Conservation (phyloP, 2,113 vertebrate species). For the Pteruthius melanotis region DNA sequence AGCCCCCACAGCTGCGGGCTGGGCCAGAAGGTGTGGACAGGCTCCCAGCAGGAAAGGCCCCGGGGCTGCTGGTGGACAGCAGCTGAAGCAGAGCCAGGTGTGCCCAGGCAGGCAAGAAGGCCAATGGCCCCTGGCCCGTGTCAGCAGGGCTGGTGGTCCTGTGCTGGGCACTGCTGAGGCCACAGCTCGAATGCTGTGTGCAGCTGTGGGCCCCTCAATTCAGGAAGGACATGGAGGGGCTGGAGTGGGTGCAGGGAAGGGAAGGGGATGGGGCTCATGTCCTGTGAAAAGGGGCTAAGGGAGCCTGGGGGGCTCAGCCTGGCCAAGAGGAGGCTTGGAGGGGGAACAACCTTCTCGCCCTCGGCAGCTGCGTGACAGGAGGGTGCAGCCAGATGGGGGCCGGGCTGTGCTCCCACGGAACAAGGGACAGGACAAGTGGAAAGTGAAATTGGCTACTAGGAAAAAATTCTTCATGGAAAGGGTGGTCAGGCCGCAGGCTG, state of each 20-base stretch:
- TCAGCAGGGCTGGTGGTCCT: neutral
- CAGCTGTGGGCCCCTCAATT: neutral
- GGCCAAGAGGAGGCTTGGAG: no score
- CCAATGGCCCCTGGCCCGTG: neutral
- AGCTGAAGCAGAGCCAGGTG: neutral
- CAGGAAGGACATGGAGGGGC: no score
- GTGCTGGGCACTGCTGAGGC: neutral
- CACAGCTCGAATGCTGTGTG: neutral
- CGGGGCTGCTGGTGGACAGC: no score
- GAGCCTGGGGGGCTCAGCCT: no score
- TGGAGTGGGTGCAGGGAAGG: accelerated
- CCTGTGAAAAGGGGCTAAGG: no score
- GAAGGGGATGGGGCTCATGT: no score
- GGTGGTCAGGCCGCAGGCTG: neutral
- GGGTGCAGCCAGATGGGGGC: no score
- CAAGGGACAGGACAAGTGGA: no score
- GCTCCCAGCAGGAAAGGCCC: neutral
- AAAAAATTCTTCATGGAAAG: neutral
- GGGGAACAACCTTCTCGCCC: neutral
- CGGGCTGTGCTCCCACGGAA: neutral
- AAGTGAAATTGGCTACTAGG: accelerated
- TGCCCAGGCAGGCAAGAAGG: neutral
- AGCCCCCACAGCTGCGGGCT: neutral
- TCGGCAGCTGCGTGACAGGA: accelerated
- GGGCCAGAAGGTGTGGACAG: neutral